Evolutionary conservation across 2,113 vertebrate genomes (phyloP), one percentile per base, ranked within the genome.

Genomic region (Gnathochromis pfefferi): DNA sequence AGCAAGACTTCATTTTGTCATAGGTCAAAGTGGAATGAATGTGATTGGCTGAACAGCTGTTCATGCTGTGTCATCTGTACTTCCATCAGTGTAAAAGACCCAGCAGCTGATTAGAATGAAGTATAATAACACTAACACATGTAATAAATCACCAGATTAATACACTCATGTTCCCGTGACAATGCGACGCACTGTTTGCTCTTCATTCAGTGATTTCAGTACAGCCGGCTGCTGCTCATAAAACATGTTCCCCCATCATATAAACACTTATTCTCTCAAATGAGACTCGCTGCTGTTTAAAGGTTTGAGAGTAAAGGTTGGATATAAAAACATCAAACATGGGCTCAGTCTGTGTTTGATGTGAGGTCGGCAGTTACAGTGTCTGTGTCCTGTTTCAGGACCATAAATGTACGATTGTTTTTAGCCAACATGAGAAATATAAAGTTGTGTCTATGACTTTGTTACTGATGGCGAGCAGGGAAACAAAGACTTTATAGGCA

Each of bases 401-500:
- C 9, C 57, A 60, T 60, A 19, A 33, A 60, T 60, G 28, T 60
- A 17, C 28, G 6, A 60, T 33, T 60, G 57, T 7, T 33, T 60
- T 19, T 60, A 7, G 9, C 57, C 28, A 60, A 33, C 28, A 1
- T 2, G 57, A 60, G 28, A 60, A 60, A 60, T 19, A 2, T 60
- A 19, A 33, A 60, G 28, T 60, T 60, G 57, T 60, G 47, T 49
- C 47, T 49, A 17, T 49, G 57, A 33, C 57, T 60, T 60, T 60
- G 16, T 60, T 60, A 60, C 57, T 60, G 57, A 60, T 60, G 28
- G 1, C 2, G 3, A 60, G 28, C 16, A 60, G 57, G 57, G 57
- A 31, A 58, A 31, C 57, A 60, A 33, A 60, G 14, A 60, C 57
- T 33, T 60, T 0, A 33, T 0, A 19, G 28, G 57, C 57, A 17